Evolutionary conservation across 1,140 invertebrate genomes (phyloP), one percentile per base, ranked within the genome.

Genomic region (Drosophila neocordata): DNA sequence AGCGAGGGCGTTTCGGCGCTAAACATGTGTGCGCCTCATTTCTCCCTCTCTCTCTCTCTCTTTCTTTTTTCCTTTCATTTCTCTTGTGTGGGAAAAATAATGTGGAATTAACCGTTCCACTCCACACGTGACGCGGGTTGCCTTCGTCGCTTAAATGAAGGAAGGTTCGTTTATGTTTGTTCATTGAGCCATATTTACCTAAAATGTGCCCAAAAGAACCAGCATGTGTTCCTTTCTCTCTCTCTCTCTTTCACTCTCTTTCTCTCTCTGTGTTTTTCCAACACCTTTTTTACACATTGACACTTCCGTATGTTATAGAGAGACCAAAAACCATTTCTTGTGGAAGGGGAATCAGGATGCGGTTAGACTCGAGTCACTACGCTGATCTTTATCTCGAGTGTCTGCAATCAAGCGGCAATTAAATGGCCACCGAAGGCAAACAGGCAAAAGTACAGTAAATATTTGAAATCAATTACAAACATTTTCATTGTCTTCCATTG

Each of bases 381-480:
- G 58, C 51, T 56, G 72, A 83, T 84, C 73, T 69, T 52, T 82
- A 88, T 76, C 82, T 76, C 69, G 69, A 65, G 59, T 65, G 58
- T 76, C 75, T 37, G 75, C 83, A 88, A 82, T 87, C 83, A 79
- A 88, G 82, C 82, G 83, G 75, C 82, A 87, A 87, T 87, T 87
- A 88, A 87, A 70, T 64, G 80, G 72, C 56, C 53, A 35, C 74
- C 60, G 44, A 60, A 35, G 55, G 48, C 34, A 63, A 52, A 31
- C 67, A 51, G 15, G n/a, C 60, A 56, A 27, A 34, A 57, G 52
- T 55, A 44, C 60, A 67, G 63, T 78, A 77, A 87, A 87, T 87
- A 87, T 87, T 82, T 88, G 78, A 87, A 87, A 87, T 88, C 82
- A 87, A 88, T 85, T 85, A n/a, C n/a, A 85, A 78, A 75, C 34